phyloP scores from a whole-genome alignment of 1,140 invertebrate genomes.

The Tetranychus cinnabarinus region DNA sequence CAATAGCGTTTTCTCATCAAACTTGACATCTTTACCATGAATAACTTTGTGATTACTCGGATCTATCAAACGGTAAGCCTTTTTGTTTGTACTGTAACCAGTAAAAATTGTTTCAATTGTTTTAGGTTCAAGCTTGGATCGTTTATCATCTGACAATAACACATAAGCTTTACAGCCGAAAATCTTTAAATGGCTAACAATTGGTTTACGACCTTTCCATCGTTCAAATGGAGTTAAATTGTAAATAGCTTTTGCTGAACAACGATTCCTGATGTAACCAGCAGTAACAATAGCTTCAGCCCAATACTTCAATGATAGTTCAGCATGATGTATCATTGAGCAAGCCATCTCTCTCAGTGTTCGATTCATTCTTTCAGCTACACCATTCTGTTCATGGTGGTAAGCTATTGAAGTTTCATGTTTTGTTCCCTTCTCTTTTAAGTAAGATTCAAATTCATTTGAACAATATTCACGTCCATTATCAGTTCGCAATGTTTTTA shows the following conservation, averaged over 20 bases:
- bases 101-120: neutral
- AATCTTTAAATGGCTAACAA: constrained; percentile 3
- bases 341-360: constrained; percentile 14
- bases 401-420: constrained; percentile 11
- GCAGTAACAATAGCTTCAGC: neutral
- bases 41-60: neutral
- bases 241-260: neutral
- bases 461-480: constrained; percentile 7
- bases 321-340: constrained; percentile 1
- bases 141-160: neutral
- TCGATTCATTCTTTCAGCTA: constrained; percentile 19
- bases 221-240: constrained; percentile 10
- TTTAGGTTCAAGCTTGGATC: constrained; percentile 6
- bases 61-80: neutral
- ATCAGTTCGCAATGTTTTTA: constrained; percentile 6
- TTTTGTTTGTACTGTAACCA: constrained; percentile 2
- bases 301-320: neutral
- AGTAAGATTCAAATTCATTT: neutral
- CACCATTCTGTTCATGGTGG: constrained; percentile 21
- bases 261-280: neutral
- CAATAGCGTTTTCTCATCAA: neutral
- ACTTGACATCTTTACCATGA: neutral
- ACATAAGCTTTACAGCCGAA: constrained; percentile 6
- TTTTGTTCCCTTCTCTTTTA: neutral
- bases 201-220: constrained; percentile 4